Base-by-base conservation (phyloP, 2,888 invertebrate species). In the Stenchaetothrips biformis region DNA sequence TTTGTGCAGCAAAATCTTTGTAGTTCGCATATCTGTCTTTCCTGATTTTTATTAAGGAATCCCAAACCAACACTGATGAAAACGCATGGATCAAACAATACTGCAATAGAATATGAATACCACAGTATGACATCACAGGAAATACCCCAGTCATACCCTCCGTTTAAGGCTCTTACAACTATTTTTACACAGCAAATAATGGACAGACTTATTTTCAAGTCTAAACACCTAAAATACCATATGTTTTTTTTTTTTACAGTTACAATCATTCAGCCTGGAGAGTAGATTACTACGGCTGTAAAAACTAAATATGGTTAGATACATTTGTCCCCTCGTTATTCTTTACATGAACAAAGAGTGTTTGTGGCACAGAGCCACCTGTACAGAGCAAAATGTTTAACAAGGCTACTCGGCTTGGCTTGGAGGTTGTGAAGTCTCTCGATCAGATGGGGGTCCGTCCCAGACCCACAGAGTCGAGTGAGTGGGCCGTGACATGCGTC, bases 181-280 rank as follows among this genome's bases (percentile, higher is more conserved):
- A 74, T 74, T 74, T 74, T 21, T 74, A 25, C 67, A 74, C 67
- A 74, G n/a, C 67, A 74, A 21, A 21, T 74, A 74, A 74, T 74
- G 67, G 67, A 74, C 67, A 74, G 67, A 74, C 67, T 74, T 74
- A 74, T 25, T 74, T 74, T 74, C 21, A 74, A 74, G 67, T 74
- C 67, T 74, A 74, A 74, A 74, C 67, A 80, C 59, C 79, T 79
- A 53, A 53, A 11, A 59, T 79, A 49, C 13, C 48, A 78, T 48
- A 48, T 49, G 48, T 78, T 37, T 67, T 67, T n/a, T 67, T 67
- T n/a, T 25, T 78, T 49, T 78, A 78, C 78, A 78, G 49, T 78
- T 49, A 21, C 27, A 78, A 78, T n/a, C 49, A 78, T 49, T 78
- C 48, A 78, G 78, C 67, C 67, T 74, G 67, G 25, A 74, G 25